Conservation (phyloP, 1,140 invertebrate species). For the Scylla paramamosain region DNA sequence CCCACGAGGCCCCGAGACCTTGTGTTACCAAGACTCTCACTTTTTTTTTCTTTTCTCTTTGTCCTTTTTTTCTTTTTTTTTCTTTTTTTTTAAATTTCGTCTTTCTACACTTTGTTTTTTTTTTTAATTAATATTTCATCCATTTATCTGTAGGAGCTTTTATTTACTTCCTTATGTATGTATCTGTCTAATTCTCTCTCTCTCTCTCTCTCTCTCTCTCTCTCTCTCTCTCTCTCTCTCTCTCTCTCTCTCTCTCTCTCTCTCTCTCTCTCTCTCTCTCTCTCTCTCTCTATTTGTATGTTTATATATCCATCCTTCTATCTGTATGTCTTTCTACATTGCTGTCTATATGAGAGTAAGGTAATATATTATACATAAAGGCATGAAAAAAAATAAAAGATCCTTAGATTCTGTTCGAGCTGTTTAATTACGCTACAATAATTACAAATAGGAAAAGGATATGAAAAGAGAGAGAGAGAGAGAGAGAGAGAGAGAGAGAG, state of each 20-base stretch:
- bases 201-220: no score
- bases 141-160: background rate
- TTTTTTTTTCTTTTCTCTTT: no score
- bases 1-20: no score
- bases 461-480: background rate
- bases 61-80: no score
- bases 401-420: background rate
- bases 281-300: background rate
- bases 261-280: background rate
- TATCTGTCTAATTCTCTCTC: background rate
- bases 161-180: no score
- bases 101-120: no score
- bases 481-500: background rate
- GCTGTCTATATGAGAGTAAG: background rate
- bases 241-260: background rate
- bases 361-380: no score
- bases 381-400: background rate
- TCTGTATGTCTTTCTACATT: background rate
- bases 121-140: background rate
- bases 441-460: background rate
- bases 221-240: no score
- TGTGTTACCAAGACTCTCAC: no score
- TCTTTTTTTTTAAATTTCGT: no score
- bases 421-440: no score
- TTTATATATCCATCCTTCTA: no score